Evolutionary conservation across 2,113 vertebrate species (phyloP), one percentile per base, ranked within the genome.

Genomic region (Ceyx cyanopectus): DNA sequence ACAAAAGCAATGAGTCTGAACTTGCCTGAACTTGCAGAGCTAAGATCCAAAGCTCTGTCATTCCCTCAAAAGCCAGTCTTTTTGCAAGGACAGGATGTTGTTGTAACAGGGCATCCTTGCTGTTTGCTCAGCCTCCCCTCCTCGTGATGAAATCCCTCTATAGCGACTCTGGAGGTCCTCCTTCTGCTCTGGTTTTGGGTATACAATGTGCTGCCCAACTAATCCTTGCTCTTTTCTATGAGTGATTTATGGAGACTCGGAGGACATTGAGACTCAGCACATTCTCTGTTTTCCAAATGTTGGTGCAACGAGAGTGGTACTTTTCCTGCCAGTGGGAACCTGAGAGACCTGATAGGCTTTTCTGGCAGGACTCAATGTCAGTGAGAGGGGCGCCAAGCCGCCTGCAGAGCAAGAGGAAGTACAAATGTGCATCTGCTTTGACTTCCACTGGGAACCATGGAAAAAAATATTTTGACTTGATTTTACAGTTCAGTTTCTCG

Each of bases 21-120:
- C 96, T 96, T 85, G 96, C 81, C 94, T 96, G 94, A 96, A 95
- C 96, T 96, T 89, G 95, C 79, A 60, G 68, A 96, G 79, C 92
- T 78, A 89, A 70, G 85, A 92, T 96, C 95, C 96, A 94, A 93
- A 93, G 94, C 87, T 94, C 94, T 95, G 95, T 94, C 95, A 92
- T 77, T 92, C 76, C 91, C 74, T 95, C 96, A 94, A 95, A 96
- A 96, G 96, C 89, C 65, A 58, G 89, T 96, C 92, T 94, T 60
- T 96, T 87, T 94, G 82, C 78, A 87, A 92, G 96, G 89, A 95
- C 94, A 95, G 95, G 96, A 95, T 96, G 91, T 94, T 93, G 89
- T 92, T 96, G 72, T 87, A 51, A 85, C 79, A 90, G 79, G 92
- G 90, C 85, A 91, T 94, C 94, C 89, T 96, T 56, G 89, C 90